Conservation (phyloP, 1,140 invertebrate genomes). For the Nebria ingens region DNA sequence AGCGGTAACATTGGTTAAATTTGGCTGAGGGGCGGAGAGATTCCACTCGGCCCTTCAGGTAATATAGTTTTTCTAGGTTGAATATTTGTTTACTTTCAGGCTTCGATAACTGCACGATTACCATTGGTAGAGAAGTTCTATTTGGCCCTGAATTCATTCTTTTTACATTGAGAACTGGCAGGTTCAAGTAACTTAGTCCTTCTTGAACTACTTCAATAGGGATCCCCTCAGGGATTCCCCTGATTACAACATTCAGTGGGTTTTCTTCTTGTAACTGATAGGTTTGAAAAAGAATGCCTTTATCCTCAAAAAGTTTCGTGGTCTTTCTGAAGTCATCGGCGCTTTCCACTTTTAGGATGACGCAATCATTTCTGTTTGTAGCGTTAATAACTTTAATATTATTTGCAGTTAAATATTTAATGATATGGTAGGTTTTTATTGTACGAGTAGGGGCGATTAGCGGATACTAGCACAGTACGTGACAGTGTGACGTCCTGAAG, state of each 20-base stretch:
- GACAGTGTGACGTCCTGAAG: too few species aligned
- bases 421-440: too few species aligned
- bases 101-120: not conserved
- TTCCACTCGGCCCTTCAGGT: slow-evolving; percentile 4
- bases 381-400: too few species aligned
- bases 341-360: not conserved
- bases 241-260: slow-evolving; percentile 15
- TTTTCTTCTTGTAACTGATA: slow-evolving; percentile 13
- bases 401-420: too few species aligned
- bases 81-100: not conserved
- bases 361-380: not conserved
- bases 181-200: not conserved
- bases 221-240: slow-evolving; percentile 12
- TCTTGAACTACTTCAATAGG: not conserved
- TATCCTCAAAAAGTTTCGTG: not conserved
- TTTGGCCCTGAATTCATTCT: not conserved
- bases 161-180: not conserved
- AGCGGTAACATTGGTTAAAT: slow-evolving; percentile 17
- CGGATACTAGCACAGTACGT: too few species aligned
- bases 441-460: too few species aligned
- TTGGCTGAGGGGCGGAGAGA: not conserved
- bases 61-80: not conserved
- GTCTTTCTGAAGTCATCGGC: not conserved
- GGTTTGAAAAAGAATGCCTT: not conserved
- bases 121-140: not conserved